Conservation (phyloP, 1,140 invertebrate species). For the Andrena cerasifolii region DNA sequence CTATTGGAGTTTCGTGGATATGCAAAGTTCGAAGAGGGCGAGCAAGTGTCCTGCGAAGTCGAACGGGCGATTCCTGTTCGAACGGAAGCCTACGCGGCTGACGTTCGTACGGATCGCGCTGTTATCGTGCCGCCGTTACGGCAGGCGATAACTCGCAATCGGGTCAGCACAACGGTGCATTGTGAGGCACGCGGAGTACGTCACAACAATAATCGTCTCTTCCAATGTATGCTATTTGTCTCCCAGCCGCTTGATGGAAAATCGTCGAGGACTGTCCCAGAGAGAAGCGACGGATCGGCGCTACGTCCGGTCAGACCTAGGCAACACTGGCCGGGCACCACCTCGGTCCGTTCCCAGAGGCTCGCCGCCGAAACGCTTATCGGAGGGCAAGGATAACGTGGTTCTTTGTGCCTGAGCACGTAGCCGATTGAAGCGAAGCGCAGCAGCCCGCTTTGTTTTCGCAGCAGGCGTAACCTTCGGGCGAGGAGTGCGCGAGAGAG, state of each 20-base stretch:
- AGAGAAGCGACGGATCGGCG: not conserved
- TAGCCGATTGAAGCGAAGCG: constrained; percentile 15
- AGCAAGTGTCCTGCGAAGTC: not conserved
- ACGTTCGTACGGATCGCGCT: constrained; percentile 26
- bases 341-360: too few species aligned
- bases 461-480: constrained; percentile 43
- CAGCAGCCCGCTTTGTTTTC: constrained; percentile 55
- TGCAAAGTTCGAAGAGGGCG: too few species aligned
- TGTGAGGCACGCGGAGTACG: constrained; percentile 22
- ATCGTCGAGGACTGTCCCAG: not conserved
- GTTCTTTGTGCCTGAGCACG: constrained; percentile 14
- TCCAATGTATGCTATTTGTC: not conserved
- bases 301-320: not conserved
- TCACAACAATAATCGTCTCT: not conserved
- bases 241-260: not conserved
- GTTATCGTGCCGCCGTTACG: constrained; percentile 56
- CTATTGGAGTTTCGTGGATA: too few species aligned
- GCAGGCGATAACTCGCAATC: constrained; percentile 59
- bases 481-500: not conserved
- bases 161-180: constrained; percentile 64
- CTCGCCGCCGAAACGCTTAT: too few species aligned
- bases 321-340: not conserved
- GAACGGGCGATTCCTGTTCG: not conserved
- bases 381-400: not conserved
- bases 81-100: not conserved